Base-by-base conservation (phyloP, 2,113 vertebrate species). In the Silurus meridionalis region DNA sequence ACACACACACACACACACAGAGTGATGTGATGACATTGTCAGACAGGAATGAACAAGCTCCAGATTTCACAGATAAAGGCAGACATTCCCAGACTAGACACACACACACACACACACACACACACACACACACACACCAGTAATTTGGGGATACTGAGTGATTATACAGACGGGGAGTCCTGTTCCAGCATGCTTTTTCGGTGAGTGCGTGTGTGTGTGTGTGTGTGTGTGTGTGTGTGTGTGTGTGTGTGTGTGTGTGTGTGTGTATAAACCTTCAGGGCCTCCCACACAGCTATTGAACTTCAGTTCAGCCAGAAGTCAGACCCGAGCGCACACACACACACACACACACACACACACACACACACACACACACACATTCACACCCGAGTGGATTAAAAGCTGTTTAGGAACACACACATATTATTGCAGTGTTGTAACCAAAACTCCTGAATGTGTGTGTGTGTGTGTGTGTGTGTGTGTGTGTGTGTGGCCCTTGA, bases 1-100 rank as follows among this genome's bases (percentile, higher is more conserved):
- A 15, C 11, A 77, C 71, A n/a, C 50, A 79, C 15, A 82, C 71
- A 79, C 17, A 52, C 19, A 69, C 21, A 72, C 67, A 87, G 82
- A 67, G 71, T 88, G 86, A 91, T 87, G 87, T 87, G 86, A 91
- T 90, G 89, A 88, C 90, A 90, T 23, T 87, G 55, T 77, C 77
- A 89, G 90, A 88, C 90, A 91, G 72, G 90, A 91, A 86, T 89
- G 86, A 88, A 90, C 90, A 91, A 57, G 91, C 61, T 89, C 85
- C 82, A 90, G 89, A 91, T 90, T 88, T 90, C 74, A 85, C 75
- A 84, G 90, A 90, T 90, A 89, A 87, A 88, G 83, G 61, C 66
- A 90, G 81, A 90, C 88, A 91, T 92, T 91, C 90, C 89, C 87
- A 91, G 88, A 89, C 89, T 46, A 71, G 48, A 79, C 60, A 72